Conservation (phyloP, 30 jellyfish, hydroid and myxozoan genomes). For the Sanderia malayensis region DNA sequence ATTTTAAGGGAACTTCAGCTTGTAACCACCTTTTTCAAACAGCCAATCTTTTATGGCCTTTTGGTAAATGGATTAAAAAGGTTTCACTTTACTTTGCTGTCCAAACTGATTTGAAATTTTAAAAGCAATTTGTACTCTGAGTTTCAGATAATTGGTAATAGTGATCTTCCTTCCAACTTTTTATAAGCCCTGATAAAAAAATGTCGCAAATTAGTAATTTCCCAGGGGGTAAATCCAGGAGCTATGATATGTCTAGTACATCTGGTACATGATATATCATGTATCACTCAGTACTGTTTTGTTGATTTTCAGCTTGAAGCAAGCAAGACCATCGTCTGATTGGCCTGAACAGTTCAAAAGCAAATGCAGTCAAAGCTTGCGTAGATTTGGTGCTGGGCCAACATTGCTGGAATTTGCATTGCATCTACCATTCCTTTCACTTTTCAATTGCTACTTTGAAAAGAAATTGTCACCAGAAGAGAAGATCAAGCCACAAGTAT, state of each 20-base stretch:
- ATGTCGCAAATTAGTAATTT: no score
- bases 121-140: not conserved
- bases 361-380: slow-evolving; percentile 36
- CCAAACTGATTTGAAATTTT: no score
- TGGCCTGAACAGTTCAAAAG: slow-evolving; percentile 40
- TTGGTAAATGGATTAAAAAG: no score
- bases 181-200: not conserved
- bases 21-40: no score
- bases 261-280: not conserved
- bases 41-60: no score
- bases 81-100: no score
- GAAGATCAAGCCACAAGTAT: not conserved
- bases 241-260: no score
- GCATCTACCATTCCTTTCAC: slow-evolving; percentile 11
- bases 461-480: slow-evolving; percentile 16
- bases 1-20: no score
- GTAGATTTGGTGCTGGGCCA: slow-evolving; percentile 46
- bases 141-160: not conserved
- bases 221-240: not conserved
- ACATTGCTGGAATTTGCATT: slow-evolving; percentile 32
- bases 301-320: not conserved
- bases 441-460: slow-evolving; percentile 39
- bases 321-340: slow-evolving; percentile 32
- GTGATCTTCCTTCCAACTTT: not conserved
- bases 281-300: not conserved